Evolutionary conservation across 2,113 vertebrate species (phyloP), one percentile per base, ranked within the genome.

Genomic region (Theristicus caerulescens): DNA sequence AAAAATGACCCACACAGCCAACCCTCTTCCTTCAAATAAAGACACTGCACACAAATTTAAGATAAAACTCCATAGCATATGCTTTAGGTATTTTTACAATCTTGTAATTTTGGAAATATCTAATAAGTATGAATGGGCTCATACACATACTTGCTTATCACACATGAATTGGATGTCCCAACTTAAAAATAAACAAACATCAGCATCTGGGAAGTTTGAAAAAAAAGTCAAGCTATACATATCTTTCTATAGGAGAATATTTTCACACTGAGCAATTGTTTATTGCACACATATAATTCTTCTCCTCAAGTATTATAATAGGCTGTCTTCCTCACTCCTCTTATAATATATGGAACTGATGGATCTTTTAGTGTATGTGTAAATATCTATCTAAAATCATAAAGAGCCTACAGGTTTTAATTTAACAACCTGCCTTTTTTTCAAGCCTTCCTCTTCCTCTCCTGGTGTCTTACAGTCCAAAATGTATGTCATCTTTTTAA

Each of bases 81-180:
- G 7, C 2, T 76, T 76, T 8, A 72, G 19, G 7, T 21, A 49
- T 36, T 82, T 76, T 76, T 34, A 67, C 14, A 76, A 22, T 58
- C 7, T 7, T 64, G 34, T 49, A 66, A 54, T 72, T 93, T 46
- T 64, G 16, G 32, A 93, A 86, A 61, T 70, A 47, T 25, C 17
- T 62, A 26, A 44, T 20, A 46, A 58, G 6, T 2, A 40, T 49
- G 5, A 71, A 62, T 25, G 6, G 8, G 15, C 4, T 74, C 3
- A 51, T 44, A 38, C 3, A 61, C 1, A 5, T 29, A 40, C 7
- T 71, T 59, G 46, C 3, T 69, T 61, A 59, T 46, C 46, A 57
- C 10, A 38, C 0, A 4, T 17, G 9, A 84, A 51, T 31, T 3
- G 0, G 7, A 34, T 70, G 13, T 47, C 26, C 13, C 29, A 86